Conservation (phyloP, 2,113 vertebrate genomes). For the Tichodroma muraria region DNA sequence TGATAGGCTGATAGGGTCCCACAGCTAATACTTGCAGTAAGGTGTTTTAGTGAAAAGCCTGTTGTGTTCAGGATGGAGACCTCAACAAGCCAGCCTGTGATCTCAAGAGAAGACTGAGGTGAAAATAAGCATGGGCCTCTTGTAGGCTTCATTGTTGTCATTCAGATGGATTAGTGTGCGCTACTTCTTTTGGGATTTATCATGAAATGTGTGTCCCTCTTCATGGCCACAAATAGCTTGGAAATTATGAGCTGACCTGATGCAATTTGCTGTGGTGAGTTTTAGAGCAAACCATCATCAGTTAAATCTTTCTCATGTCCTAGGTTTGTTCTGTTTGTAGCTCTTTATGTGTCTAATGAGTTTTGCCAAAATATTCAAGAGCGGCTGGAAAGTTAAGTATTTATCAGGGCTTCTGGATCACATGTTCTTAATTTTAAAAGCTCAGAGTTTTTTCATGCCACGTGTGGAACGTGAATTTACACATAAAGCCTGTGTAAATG, state of each 20-base stretch:
- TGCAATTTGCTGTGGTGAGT: fast-evolving
- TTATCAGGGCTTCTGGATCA: background rate
- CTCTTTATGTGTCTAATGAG: background rate
- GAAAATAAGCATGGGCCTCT: background rate
- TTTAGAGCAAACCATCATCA: background rate
- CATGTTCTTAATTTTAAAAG: background rate
- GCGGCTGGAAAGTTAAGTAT: background rate
- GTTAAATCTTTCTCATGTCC: background rate
- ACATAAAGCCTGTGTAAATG: background rate
- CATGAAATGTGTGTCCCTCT: background rate
- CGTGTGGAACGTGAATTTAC: background rate
- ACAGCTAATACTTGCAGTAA: background rate
- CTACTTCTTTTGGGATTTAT: background rate
- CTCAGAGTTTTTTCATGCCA: background rate
- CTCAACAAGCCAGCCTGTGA: background rate
- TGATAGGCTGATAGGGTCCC: background rate
- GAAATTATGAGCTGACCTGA: background rate
- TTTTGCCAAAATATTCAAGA: background rate
- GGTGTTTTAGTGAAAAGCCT: background rate
- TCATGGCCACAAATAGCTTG: background rate
- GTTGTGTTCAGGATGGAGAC: background rate
- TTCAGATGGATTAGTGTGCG: background rate
- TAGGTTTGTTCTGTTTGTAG: background rate
- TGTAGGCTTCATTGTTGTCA: background rate
- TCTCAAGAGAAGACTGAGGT: background rate